Evolutionary conservation across 1,140 invertebrate genomes (phyloP).

Genomic region (Aporrectodea caliginosa): DNA sequence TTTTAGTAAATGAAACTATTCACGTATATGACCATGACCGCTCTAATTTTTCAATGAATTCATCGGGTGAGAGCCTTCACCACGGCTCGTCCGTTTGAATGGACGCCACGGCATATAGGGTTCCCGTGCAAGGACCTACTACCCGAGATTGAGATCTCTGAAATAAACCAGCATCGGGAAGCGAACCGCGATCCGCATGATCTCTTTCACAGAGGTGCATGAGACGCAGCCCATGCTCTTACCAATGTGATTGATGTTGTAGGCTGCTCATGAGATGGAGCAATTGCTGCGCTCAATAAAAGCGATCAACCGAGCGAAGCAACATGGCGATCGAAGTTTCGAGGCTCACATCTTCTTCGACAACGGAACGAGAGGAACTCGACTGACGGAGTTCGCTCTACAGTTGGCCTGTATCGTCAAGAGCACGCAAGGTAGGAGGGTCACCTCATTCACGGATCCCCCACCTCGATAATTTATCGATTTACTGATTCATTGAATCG

Average conservation of each 20-base stretch:
- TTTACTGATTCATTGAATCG: background rate
- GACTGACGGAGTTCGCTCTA: slow-evolving; percentile 43
- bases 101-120: too few relatives aligned
- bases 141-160: too few relatives aligned
- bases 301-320: slow-evolving; percentile 37
- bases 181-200: too few relatives aligned
- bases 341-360: slow-evolving; percentile 47
- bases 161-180: too few relatives aligned
- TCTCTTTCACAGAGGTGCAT: too few relatives aligned
- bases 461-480: too few relatives aligned
- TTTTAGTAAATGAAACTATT: too few relatives aligned
- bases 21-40: too few relatives aligned
- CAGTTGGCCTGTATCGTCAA: slow-evolving; percentile 39
- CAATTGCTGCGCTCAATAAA: slow-evolving; percentile 42
- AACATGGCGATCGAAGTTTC: slow-evolving; percentile 34
- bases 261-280: slow-evolving; percentile 42
- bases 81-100: background rate
- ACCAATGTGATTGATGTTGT: too few relatives aligned
- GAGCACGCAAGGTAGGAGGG: slow-evolving; percentile 37
- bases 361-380: slow-evolving; percentile 37
- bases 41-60: too few relatives aligned
- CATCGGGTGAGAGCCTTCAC: too few relatives aligned
- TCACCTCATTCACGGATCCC: background rate
- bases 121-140: background rate
- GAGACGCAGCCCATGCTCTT: too few relatives aligned